Base-by-base conservation (phyloP, 2,797 vertebrate species). In the Sebastes paucispinis region DNA sequence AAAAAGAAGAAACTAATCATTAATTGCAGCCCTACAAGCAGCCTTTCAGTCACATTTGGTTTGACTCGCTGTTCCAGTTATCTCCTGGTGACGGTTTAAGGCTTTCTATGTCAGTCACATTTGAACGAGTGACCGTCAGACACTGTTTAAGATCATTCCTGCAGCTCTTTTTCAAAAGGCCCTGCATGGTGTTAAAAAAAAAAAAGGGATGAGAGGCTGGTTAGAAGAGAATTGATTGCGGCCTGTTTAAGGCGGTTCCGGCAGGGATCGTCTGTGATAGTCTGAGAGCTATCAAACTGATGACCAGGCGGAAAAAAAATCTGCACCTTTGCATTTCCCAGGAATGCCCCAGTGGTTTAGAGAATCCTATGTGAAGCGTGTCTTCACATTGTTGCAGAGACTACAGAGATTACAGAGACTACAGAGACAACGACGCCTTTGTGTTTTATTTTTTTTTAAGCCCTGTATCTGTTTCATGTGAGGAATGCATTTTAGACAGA, bases 261-360 rank as follows among this genome's bases (percentile, higher is more conserved):
- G 82, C 80, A 80, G 88, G 67, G 83, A 85, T 89, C 27, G 81
- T 88, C 87, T 89, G 85, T 69, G 88, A 91, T 85, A 84, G 87
- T 83, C 89, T 89, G 86, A 89, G 85, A 93, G 87, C 91, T 63
- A 89, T 92, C 85, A 89, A 93, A 94, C 75, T 94, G 94, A 94
- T 95, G 94, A 96, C 83, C 85, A 29, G 81, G 89, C 90, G 64
- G 88, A 82, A 91, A 91, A 87, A 83, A 87, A 93, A 92, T 87
- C 88, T 88, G 91, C 91, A 92, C 85, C 89, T 94, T 92, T 93
- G 93, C 91, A 90, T 91, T 94, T 94, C 91, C 87, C 90, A 87
- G 88, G 85, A 91, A 90, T 82, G 79, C 69, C 86, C 87, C 73
- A 80, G 82, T 77, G 88, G 82, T 69, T 79, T n/a, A 67, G 82